Conservation (phyloP, 64 coral and sea anemone genomes). For the Stylophora pistillata region DNA sequence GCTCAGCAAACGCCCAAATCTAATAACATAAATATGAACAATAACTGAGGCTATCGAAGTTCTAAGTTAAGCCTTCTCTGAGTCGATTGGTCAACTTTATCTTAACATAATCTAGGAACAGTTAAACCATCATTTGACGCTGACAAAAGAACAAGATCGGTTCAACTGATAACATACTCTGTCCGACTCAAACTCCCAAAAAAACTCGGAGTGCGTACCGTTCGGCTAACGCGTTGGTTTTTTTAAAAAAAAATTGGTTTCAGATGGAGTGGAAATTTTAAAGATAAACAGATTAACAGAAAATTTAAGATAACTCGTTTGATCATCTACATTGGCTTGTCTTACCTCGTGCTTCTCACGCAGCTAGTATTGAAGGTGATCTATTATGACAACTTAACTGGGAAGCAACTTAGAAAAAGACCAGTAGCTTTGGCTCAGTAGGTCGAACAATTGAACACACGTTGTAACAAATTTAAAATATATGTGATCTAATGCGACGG, state of each 20-base stretch:
- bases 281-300: not conserved
- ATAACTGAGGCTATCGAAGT: no score
- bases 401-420: not conserved
- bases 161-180: not conserved
- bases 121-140: slow-evolving; percentile 11
- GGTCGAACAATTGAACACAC: slow-evolving; percentile 37
- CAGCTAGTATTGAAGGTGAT: not conserved
- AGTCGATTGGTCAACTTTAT: not conserved
- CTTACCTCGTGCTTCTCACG: not conserved
- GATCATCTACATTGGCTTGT: not conserved
- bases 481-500: slow-evolving; percentile 30
- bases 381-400: not conserved
- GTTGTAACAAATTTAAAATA: slow-evolving; percentile 43
- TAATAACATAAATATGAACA: no score
- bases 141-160: not conserved
- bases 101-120: not conserved
- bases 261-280: not conserved
- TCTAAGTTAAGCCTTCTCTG: not conserved
- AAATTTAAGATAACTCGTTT: not conserved
- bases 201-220: not conserved
- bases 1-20: no score
- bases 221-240: not conserved
- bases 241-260: not conserved
- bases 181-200: not conserved
- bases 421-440: not conserved